phyloP scores from a whole-genome alignment of 2,113 vertebrate genomes.

The Psilopogon haemacephalus region DNA sequence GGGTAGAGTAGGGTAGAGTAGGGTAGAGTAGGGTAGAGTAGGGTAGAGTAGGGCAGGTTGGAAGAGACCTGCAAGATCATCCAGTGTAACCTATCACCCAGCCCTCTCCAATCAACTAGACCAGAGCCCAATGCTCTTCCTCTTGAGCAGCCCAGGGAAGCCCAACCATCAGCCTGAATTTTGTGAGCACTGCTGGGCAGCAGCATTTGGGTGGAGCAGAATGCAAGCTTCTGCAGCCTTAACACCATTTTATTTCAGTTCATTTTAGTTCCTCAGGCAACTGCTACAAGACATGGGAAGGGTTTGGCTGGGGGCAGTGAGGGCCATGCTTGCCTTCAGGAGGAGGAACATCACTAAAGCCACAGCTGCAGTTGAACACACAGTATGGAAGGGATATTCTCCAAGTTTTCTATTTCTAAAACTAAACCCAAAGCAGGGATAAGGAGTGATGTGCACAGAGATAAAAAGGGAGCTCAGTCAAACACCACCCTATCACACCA shows the following conservation, averaged over 20 bases:
- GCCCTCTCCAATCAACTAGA: too few relatives aligned
- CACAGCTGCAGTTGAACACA: not conserved
- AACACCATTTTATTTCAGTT: not conserved
- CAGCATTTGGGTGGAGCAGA: conserved; percentile 5
- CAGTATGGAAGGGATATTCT: not conserved
- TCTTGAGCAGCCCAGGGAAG: not conserved
- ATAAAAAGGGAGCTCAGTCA: not conserved
- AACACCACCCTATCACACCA: not conserved
- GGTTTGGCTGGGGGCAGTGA: not conserved
- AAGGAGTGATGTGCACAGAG: not conserved
- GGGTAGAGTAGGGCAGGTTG: too few relatives aligned
- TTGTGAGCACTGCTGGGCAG: not conserved
- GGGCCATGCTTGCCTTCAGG: not conserved
- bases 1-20: too few relatives aligned
- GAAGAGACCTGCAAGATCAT: too few relatives aligned
- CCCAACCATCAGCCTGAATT: not conserved
- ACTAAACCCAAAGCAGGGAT: not conserved
- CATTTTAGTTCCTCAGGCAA: not conserved
- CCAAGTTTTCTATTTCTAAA: not conserved
- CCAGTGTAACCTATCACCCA: too few relatives aligned
- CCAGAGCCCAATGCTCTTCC: not conserved
- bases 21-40: too few relatives aligned
- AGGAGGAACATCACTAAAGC: not conserved
- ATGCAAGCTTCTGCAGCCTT: conserved; percentile 55
- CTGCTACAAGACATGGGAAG: not conserved